Evolutionary conservation across 2,888 invertebrate genomes (phyloP), one percentile per base, ranked within the genome.

Genomic region (Andrena bucephala): DNA sequence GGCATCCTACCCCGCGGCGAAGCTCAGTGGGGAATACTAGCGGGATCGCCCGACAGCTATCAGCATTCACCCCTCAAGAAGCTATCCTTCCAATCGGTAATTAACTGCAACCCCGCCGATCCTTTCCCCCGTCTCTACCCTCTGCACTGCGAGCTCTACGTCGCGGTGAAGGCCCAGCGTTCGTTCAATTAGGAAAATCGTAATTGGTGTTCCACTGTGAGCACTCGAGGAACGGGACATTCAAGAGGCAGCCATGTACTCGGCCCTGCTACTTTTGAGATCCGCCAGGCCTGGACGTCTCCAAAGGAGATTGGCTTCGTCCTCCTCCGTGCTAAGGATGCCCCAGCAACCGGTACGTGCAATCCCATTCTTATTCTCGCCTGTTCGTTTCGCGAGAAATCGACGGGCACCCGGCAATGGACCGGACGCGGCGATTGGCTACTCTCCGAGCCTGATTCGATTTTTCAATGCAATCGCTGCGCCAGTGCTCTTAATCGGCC

Each of bases 291-390:
- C 89, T 66, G 86, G 81, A 62, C 77, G 74, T 27, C 81, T 69
- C 36, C 52, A 80, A 65, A 70, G 76, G 33, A 87, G 87, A 77
- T 80, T 87, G 75, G 86, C 85, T 42, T 94, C 93, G 67, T 94
- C 93, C 66, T 91, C 92, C 2, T 89, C 91, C 16, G 92, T 92
- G 62, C 83, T 93, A 66, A 93, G 93, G 93, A 79, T 93, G 36
- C 92, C 94, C 10, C 92, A 92, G 82, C 93, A 92, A 82, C 88
- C 92, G 80, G 94, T 94, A 93, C 87, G 94, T 93, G 20, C n/a
- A 59, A 67, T 36, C 69, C 70, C 60, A 1, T 27, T 66, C 42
- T 70, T 54, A 29, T 57, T 69, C 42, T 74, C 42, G 2, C 5
- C 36, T 52, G n/a, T 10, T 36, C 52, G 67, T 66, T 42, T 8